phyloP scores from a whole-genome alignment of 2,888 invertebrate genomes.

The Kryphioiulus occultus region DNA sequence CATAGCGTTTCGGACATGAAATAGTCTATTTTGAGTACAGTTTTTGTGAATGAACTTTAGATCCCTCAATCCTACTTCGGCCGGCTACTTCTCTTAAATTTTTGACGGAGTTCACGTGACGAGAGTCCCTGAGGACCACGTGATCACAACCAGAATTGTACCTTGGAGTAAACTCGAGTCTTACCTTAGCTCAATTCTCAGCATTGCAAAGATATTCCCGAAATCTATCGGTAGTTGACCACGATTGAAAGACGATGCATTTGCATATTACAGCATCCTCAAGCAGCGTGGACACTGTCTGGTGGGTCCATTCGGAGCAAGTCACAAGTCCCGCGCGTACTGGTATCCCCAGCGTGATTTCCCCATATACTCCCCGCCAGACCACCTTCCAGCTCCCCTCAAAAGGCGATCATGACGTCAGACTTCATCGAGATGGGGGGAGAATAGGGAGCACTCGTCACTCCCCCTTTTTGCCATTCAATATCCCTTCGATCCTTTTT shows the following conservation, averaged over 20 bases:
- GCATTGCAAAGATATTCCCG: neutral
- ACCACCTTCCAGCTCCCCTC: slow-evolving; percentile 22
- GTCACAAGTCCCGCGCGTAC: neutral
- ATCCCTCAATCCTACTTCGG: too few species aligned
- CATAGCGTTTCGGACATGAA: too few species aligned
- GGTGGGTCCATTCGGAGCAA: neutral
- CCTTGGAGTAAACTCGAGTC: neutral
- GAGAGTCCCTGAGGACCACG: neutral
- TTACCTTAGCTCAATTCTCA: neutral
- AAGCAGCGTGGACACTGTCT: neutral
- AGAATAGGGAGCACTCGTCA: slow-evolving; percentile 27
- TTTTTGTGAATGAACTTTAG: too few species aligned
- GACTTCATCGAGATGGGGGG: slow-evolving; percentile 29
- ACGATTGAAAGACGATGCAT: neutral
- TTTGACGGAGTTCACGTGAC: too few species aligned
- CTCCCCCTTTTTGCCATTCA: slow-evolving; percentile 31
- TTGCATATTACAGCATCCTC: slow-evolving; percentile 39
- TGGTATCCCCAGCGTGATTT: slow-evolving; percentile 6
- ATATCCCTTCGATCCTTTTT: slow-evolving; percentile 28
- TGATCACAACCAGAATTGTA: neutral
- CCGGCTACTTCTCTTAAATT: too few species aligned
- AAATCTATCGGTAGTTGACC: neutral
- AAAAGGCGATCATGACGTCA: slow-evolving; percentile 2
- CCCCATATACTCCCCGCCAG: neutral
- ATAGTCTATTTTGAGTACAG: too few species aligned